Conservation (phyloP, 2,113 vertebrate species). For the Microtus ochrogaster region DNA sequence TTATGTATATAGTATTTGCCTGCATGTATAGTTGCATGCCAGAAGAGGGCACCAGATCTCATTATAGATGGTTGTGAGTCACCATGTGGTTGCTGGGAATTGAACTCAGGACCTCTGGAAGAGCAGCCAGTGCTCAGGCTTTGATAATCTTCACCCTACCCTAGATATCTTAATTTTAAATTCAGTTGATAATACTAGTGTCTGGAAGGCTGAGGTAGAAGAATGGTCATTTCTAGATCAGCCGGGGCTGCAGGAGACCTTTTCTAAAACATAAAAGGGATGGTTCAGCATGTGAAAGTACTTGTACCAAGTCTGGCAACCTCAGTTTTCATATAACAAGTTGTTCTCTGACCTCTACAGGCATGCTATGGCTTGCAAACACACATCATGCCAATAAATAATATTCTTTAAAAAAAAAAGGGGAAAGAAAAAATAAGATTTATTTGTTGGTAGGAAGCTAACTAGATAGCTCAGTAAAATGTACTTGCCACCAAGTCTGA, state of each 20-base stretch:
- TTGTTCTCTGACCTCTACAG: neutral
- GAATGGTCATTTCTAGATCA: neutral
- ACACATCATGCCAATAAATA: neutral
- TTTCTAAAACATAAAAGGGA: neutral
- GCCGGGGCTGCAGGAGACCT: neutral
- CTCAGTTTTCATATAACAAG: neutral
- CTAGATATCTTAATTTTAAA: constrained; percentile 48
- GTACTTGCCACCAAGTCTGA: neutral
- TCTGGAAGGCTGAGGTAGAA: neutral
- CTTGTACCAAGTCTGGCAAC: neutral
- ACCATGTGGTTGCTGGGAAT: neutral
- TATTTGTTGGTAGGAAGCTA: neutral
- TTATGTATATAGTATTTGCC: no score
- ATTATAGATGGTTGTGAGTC: neutral
- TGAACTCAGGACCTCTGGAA: neutral
- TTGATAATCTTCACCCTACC: neutral
- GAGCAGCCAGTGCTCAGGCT: neutral
- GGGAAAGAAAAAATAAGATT: neutral
- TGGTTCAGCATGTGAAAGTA: neutral
- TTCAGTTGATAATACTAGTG: neutral
- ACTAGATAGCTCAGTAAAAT: neutral
- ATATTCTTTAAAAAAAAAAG: neutral
- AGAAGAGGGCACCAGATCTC: no score
- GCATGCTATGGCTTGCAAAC: neutral
- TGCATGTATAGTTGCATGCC: no score